Evolutionary conservation across 2,888 invertebrate species (phyloP).

Genomic region (Oeneis ivallda): DNA sequence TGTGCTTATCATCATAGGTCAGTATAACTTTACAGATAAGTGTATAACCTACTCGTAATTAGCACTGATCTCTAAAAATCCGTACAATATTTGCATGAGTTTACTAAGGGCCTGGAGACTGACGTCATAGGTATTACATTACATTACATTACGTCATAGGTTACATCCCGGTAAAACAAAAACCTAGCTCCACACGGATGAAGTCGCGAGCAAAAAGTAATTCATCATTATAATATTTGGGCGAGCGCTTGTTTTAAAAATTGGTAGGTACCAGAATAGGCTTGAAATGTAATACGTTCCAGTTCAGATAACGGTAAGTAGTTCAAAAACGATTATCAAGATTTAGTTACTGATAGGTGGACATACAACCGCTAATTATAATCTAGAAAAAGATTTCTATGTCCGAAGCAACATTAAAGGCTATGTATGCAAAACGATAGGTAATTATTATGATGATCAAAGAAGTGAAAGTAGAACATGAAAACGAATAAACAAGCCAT

Average conservation of each 20-base stretch:
- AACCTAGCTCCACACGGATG: too few species aligned
- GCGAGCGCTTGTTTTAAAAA: too few species aligned
- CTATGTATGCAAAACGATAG: constrained; percentile 8
- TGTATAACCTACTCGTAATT: too few species aligned
- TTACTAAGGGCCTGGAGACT: too few species aligned
- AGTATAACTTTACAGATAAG: too few species aligned
- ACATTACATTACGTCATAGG: too few species aligned
- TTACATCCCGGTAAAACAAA: too few species aligned
- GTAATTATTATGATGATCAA: constrained; percentile 5
- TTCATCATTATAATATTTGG: neutral
- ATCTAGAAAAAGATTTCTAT: constrained; percentile 3
- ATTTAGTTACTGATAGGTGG: constrained; percentile 8
- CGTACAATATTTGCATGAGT: too few species aligned
- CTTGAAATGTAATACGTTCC: neutral
- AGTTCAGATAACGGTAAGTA: constrained; percentile 11
- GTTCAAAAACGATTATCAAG: constrained; percentile 7
- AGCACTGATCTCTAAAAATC: too few species aligned
- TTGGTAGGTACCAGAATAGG: neutral
- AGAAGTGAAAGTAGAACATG: constrained; percentile 1
- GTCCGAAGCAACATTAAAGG: neutral
- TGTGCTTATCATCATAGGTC: too few species aligned
- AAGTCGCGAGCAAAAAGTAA: neutral
- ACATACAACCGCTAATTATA: constrained; percentile 4
- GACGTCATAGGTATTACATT: too few species aligned
- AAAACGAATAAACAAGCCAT: constrained; percentile 1